phyloP scores from a whole-genome alignment of 2,113 vertebrate species.

The Pterocles orientalis region DNA sequence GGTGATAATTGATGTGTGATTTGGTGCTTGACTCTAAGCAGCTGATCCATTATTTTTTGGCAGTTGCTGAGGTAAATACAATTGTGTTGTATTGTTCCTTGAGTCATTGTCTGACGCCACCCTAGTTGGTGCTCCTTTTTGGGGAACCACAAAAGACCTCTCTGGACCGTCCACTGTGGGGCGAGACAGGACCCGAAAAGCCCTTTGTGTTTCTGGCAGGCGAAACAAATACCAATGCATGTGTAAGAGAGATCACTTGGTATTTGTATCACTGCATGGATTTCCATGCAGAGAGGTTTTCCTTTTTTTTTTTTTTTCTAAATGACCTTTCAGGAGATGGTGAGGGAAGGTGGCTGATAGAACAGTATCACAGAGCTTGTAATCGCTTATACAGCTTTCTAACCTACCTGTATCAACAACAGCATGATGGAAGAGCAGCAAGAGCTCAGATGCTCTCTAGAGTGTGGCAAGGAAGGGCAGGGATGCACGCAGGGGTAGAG shows the following conservation, averaged over 20 bases:
- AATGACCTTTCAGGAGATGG: background rate
- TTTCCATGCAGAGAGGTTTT: background rate
- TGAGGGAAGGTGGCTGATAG: background rate
- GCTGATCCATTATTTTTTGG: too few relatives aligned
- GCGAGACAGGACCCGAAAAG: background rate
- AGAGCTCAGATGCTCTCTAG: background rate
- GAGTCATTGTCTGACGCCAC: too few relatives aligned
- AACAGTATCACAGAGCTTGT: background rate
- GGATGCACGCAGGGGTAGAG: background rate
- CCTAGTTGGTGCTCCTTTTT: too few relatives aligned
- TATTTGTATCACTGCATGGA: too few relatives aligned
- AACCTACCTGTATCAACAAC: background rate
- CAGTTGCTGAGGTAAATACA: too few relatives aligned
- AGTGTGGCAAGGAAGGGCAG: background rate
- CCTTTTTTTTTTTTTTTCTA: background rate
- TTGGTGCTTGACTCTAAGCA: too few relatives aligned
- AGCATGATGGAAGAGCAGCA: background rate
- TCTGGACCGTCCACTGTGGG: too few relatives aligned
- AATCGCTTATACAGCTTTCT: slow-evolving; percentile 11
- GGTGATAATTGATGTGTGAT: too few relatives aligned
- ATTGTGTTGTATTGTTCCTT: too few relatives aligned
- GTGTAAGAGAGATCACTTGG: background rate
- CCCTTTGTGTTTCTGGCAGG: background rate
- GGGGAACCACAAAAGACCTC: too few relatives aligned
- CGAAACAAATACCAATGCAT: background rate